These are phyloP conservation scores for Lasioglossum pauxillum DNA, from an alignment of 2,888 invertebrate species.

Conservation along the genomic window DNA sequence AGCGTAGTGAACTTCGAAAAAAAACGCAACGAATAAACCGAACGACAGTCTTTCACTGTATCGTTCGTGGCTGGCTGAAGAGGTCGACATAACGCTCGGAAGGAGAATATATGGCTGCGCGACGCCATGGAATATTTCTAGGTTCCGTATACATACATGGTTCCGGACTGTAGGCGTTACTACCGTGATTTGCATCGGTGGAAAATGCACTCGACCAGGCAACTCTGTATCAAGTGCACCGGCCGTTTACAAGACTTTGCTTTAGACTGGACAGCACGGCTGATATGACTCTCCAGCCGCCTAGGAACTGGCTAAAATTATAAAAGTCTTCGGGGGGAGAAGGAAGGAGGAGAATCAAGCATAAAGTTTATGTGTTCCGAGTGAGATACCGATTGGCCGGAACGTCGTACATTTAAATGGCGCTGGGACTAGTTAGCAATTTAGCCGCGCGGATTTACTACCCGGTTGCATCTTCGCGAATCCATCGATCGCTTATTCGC, in stretches of 20 bases:
- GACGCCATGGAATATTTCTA: neutral
- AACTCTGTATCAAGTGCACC: neutral
- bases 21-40: neutral
- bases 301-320: neutral
- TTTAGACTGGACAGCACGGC: neutral
- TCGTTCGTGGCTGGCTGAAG: neutral
- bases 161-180: neutral
- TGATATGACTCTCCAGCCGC: neutral
- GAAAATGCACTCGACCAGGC: constrained; percentile 4
- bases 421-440: constrained; percentile 27
- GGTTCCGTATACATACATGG: neutral
- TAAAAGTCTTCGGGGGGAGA: neutral
- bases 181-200: constrained; percentile 22
- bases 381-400: neutral
- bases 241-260: constrained; percentile 1
- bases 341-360: neutral
- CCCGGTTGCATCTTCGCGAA: neutral
- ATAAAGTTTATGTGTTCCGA: neutral
- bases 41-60: neutral
- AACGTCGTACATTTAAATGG: neutral
- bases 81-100: neutral
- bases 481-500: constrained; percentile 39
- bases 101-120: neutral
- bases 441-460: neutral
- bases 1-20: neutral